Conservation (phyloP, 2,113 vertebrate species). For the Herpetotheres cachinnans region DNA sequence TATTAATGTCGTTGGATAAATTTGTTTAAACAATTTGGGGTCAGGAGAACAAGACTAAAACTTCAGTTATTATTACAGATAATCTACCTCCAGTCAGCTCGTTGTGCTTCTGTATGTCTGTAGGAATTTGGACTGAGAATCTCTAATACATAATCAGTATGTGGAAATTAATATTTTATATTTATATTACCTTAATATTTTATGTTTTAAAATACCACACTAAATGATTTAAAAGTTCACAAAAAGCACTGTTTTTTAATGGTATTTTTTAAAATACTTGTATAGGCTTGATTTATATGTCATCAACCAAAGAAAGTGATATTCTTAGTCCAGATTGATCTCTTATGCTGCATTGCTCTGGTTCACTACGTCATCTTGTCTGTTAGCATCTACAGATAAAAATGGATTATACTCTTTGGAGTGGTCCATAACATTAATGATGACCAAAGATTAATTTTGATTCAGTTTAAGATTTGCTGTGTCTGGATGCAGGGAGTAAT, state of each 20-base stretch:
- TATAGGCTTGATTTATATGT: background rate
- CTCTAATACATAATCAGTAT: background rate
- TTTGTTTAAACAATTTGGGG: background rate
- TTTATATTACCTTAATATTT: background rate
- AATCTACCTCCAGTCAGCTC: background rate
- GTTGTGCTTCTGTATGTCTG: background rate
- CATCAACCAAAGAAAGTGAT: background rate
- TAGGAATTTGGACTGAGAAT: background rate
- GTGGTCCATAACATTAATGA: background rate
- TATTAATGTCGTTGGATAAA: background rate
- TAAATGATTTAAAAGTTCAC: background rate
- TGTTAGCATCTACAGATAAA: background rate
- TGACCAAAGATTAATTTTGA: background rate
- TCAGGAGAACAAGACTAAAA: background rate
- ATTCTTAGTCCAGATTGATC: background rate
- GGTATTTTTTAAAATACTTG: background rate
- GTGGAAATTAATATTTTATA: background rate
- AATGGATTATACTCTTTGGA: background rate
- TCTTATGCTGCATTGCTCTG: background rate
- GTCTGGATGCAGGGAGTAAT: background rate
- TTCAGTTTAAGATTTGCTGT: background rate
- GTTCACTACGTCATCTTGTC: background rate
- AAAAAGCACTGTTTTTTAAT: background rate
- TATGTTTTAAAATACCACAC: background rate
- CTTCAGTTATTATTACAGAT: background rate